These are phyloP conservation scores for Cetonia aurata DNA, from an alignment of 2,888 invertebrate genomes.

Conservation along the genomic window DNA sequence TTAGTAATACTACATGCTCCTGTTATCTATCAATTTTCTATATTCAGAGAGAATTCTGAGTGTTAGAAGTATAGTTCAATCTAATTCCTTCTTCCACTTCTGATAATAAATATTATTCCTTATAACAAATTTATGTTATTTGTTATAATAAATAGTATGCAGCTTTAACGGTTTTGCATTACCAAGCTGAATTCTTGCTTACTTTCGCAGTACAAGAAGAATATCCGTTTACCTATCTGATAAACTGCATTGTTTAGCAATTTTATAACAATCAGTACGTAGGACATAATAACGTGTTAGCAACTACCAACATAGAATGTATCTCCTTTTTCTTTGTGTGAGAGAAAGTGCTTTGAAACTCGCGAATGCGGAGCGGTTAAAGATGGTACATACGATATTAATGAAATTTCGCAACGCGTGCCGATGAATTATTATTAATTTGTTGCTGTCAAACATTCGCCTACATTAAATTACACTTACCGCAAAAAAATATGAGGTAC, in stretches of 20 bases:
- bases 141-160: too few species aligned
- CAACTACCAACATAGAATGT: constrained; percentile 10
- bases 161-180: too few species aligned
- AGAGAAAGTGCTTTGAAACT: constrained; percentile 23
- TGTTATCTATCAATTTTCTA: too few species aligned
- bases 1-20: too few species aligned
- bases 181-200: too few species aligned
- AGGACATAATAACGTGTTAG: constrained; percentile 1
- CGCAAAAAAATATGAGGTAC: background rate
- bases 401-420: background rate
- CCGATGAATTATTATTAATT: constrained; percentile 13
- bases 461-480: background rate
- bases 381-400: background rate
- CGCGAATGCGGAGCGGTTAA: constrained; percentile 1
- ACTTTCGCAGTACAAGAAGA: background rate
- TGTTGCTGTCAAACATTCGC: constrained; percentile 18
- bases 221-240: background rate
- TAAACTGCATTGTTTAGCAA: background rate
- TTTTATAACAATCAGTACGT: constrained; percentile 16
- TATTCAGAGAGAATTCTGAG: too few species aligned
- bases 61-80: too few species aligned
- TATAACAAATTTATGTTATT: too few species aligned
- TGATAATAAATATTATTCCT: too few species aligned
- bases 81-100: too few species aligned
- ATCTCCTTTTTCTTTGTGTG: constrained; percentile 8